Conservation (phyloP, 2,797 vertebrate species). For the Pteronotus mesoamericanus region DNA sequence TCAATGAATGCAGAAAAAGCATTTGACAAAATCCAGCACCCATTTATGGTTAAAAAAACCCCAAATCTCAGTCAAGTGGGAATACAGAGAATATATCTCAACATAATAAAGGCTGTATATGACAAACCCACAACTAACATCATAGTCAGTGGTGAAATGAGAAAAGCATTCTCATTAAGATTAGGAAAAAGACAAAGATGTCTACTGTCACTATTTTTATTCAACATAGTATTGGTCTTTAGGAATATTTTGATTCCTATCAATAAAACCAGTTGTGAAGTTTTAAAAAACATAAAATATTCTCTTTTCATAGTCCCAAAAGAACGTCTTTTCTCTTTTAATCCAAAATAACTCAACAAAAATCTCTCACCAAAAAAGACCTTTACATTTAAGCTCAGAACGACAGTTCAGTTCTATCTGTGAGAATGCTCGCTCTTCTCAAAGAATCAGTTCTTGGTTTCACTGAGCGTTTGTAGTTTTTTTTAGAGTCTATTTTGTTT, state of each 20-base stretch:
- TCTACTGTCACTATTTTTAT: too few species aligned
- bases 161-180: too few species aligned
- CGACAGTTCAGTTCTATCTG: background rate
- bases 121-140: too few species aligned
- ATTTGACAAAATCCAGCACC: too few species aligned
- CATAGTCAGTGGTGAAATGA: too few species aligned
- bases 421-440: background rate
- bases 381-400: background rate
- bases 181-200: too few species aligned
- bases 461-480: background rate
- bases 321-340: background rate
- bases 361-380: background rate
- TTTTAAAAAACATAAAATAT: slow-evolving; percentile 26
- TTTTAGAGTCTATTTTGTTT: background rate
- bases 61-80: too few species aligned
- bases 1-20: too few species aligned
- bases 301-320: background rate
- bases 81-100: too few species aligned
- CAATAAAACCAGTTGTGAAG: background rate
- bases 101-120: too few species aligned
- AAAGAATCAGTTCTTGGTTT: background rate
- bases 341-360: background rate
- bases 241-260: background rate
- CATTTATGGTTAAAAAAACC: too few species aligned
- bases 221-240: too few species aligned